These are phyloP conservation scores for Agapostemon virescens DNA, from an alignment of 2,888 invertebrate genomes.

Conservation along the genomic window DNA sequence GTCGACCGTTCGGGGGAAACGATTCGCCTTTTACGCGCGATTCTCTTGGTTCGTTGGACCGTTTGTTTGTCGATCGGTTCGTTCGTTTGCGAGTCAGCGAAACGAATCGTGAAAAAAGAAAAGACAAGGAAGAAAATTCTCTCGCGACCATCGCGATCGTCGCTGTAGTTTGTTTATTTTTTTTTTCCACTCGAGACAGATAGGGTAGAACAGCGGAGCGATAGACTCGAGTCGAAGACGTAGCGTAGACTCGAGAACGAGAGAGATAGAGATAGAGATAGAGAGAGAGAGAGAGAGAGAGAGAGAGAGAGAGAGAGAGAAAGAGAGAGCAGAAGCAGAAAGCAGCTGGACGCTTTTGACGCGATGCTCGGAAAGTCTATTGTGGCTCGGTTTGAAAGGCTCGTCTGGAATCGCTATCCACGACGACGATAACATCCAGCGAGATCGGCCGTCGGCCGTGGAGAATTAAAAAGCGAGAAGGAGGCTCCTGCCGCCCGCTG, in stretches of 20 bases:
- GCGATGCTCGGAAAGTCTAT: conserved; percentile 49
- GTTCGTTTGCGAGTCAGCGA: background rate
- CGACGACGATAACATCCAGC: conserved; percentile 64
- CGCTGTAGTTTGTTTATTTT: background rate
- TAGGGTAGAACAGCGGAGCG: too few relatives aligned
- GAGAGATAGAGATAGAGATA: background rate
- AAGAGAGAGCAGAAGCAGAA: background rate
- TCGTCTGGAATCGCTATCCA: conserved; percentile 56
- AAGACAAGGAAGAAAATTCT: too few relatives aligned
- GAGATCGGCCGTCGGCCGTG: conserved; percentile 60
- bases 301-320: background rate
- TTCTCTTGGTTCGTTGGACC: background rate
- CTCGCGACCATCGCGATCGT: background rate
- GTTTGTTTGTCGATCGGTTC: too few relatives aligned
- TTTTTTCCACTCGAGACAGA: background rate
- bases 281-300: background rate
- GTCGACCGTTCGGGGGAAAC: conserved; percentile 15
- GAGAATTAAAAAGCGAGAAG: conserved; percentile 68
- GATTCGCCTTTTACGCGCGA: background rate
- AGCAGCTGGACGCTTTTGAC: conserved; percentile 62
- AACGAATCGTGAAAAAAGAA: conserved; percentile 1
- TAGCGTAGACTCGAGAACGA: background rate
- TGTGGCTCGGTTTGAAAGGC: conserved; percentile 59
- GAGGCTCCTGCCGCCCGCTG: conserved; percentile 64
- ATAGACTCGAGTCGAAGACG: conserved; percentile 19